phyloP scores from a whole-genome alignment of 2,113 vertebrate species.

The Bos indicus region DNA sequence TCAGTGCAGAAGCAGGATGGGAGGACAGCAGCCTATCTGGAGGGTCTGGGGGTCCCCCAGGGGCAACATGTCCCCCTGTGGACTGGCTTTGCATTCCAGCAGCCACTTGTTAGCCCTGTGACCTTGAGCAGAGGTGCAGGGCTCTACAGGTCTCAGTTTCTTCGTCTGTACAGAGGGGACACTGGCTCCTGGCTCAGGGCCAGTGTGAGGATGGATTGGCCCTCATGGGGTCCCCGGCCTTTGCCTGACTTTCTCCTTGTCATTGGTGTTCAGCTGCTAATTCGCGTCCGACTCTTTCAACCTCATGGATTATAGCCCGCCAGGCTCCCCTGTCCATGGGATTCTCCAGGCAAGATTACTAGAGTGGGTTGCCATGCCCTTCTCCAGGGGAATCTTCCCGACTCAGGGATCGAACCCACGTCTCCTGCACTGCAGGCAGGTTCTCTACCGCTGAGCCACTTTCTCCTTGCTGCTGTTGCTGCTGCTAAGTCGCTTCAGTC shows the following conservation, averaged over 20 bases:
- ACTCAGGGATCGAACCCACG: not conserved
- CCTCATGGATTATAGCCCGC: not conserved
- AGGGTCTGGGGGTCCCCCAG: not conserved
- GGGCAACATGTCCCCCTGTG: fast-evolving
- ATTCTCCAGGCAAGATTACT: not conserved
- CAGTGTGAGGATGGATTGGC: not conserved
- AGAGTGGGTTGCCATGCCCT: not conserved
- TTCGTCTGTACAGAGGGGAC: not conserved
- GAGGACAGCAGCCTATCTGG: not conserved
- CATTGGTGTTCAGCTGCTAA: not conserved
- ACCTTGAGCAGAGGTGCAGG: too few relatives aligned
- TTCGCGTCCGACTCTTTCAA: not conserved
- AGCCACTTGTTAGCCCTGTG: fast-evolving
- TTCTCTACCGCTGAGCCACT: fast-evolving
- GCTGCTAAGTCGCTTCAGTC: too few relatives aligned
- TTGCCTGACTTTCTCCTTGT: not conserved
- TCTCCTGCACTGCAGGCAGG: not conserved
- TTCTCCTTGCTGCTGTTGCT: too few relatives aligned
- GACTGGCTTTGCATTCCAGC: too few relatives aligned
- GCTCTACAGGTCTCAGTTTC: not conserved
- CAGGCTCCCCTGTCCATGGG: not conserved
- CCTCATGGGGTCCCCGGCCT: not conserved
- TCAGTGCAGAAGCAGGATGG: not conserved
- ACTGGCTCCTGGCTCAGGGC: not conserved
- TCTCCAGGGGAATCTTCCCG: not conserved